Evolutionary conservation across 1,140 invertebrate species (phyloP), one percentile per base, ranked within the genome.

Genomic region (Polypedilum vanderplanki): DNA sequence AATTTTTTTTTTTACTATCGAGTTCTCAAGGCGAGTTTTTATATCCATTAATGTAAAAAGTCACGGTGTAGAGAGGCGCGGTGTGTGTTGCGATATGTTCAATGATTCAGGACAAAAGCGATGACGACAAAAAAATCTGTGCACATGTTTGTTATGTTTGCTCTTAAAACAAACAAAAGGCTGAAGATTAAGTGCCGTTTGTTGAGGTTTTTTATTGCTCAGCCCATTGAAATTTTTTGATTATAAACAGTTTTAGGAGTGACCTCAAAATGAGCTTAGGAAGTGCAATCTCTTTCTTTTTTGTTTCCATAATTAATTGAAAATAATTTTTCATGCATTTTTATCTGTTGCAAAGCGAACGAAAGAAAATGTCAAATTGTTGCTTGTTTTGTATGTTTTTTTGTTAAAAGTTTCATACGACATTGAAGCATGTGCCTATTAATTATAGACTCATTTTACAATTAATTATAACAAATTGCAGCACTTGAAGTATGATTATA

Each of bases 391-490:
- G 24, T 33, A 33, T 33, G 24, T 33, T 33, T 33, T 33, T 33
- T 33, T 33, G 24, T 33, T 33, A 33, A 33, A 33, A 33, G 24
- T 33, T 33, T 33, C 24, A 33, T 33, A 5, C 24, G 24, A 33
- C 24, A 33, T 33, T 33, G 24, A 33, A 33, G 24, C 24, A 33
- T 33, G 24, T 33, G 24, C 24, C 5, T 5, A 33, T 33, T 33
- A 33, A 33, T 33, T 33, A n/a, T 57, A n/a, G 8, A 15, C 12
- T 57, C 46, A 57, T 46, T 12, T 46, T 46, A 46, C 46, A 57
- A 57, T 57, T 57, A 57, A 57, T 57, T 57, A n/a, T 57, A 57
- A n/a, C 46, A 57, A 57, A 57, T 57, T 57, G n/a, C n/a, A n/a
- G n/a, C n/a, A 57, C n/a, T 57, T 57, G 46, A n/a, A 57, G 12